Evolutionary conservation across 2,113 vertebrate genomes (phyloP), one percentile per base, ranked within the genome.

Genomic region (Xiphophorus maculatus): DNA sequence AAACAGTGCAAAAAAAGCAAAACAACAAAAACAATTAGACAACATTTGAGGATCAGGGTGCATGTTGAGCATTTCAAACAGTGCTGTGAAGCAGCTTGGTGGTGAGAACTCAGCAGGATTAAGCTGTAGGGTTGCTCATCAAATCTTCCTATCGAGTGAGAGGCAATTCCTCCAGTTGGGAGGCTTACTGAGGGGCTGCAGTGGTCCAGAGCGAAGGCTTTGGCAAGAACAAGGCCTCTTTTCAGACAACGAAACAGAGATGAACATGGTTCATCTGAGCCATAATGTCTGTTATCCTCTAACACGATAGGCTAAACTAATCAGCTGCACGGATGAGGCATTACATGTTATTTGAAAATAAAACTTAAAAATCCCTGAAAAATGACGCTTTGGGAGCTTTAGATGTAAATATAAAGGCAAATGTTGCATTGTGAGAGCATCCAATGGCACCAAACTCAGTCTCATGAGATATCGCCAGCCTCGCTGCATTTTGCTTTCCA

Each of bases 111-210:
- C 81, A 29, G 68, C 12, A 72, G 83, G 91, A 88, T 84, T 72
- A 80, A 89, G 67, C 88, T 27, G 86, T 54, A 48, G 84, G 86
- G 79, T 48, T 44, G 87, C 87, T 92, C 79, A 82, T 88, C 78
- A 85, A 88, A 76, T 69, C 74, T 30, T 2, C 68, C 76, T 68
- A 74, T 87, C 79, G 58, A 83, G 79, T 79, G 88, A 78, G 88
- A 42, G 58, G 73, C 27, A 77, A 84, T 81, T 89, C 83, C 74
- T 85, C 68, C 73, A 35, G 76, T 76, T 42, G 71, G 70, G 80
- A 86, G 78, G 67, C 62, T 79, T 69, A 71, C 75, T 37, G 71
- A 72, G 68, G 48, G 67, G 68, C 19, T 30, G 54, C 14, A 76
- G 69, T 72, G 76, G 78, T 79, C 66, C 12, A 51, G 35, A 60